Percentiles rank a stretch among this genome's conserved stretches.
These are phyloP conservation scores for Scaeva pyrastri DNA, from an alignment of 2,888 invertebrate species.

Conservation along the genomic window DNA sequence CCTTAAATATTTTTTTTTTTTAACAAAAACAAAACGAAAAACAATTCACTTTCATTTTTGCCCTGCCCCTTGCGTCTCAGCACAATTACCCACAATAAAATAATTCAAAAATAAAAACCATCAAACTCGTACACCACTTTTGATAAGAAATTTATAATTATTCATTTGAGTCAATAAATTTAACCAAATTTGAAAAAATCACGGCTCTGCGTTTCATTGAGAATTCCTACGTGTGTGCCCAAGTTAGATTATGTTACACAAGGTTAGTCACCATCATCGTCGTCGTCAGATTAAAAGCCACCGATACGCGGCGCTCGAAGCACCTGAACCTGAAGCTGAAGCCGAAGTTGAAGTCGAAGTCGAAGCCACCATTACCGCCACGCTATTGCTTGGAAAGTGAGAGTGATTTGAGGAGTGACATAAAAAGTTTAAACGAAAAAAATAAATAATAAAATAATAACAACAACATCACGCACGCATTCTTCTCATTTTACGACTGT, in stretches of 20 bases:
- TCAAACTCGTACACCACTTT: constrained; percentile 14
- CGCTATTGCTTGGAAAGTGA: constrained; percentile 70
- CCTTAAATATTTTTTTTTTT: constrained; percentile 38
- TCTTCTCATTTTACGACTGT: constrained; percentile 39
- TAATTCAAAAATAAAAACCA: constrained; percentile 45
- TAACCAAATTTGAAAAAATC: constrained; percentile 60
- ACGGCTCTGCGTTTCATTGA: constrained; percentile 48
- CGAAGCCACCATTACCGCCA: no score
- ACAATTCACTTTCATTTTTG: constrained; percentile 67
- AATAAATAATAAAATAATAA: constrained; percentile 35
- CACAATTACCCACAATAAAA: constrained; percentile 1
- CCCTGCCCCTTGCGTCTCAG: constrained; percentile 33
- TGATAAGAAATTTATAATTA: constrained; percentile 34
- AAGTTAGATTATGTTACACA: constrained; percentile 57
- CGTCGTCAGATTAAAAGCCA: constrained; percentile 34
- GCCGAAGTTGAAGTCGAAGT: no score
- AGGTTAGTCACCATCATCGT: constrained; percentile 62
- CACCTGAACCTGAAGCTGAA: constrained; percentile 62
- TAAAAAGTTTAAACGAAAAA: constrained; percentile 34
- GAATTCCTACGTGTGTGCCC: constrained; percentile 63
- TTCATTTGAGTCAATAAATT: constrained; percentile 50
- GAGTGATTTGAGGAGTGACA: constrained; percentile 63
- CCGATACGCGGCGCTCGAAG: constrained; percentile 24
- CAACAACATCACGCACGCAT: constrained; percentile 54
- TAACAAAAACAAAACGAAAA: constrained; percentile 4